Evolutionary conservation across 2,113 vertebrate genomes (phyloP).

Genomic region (Willisornis vidua): DNA sequence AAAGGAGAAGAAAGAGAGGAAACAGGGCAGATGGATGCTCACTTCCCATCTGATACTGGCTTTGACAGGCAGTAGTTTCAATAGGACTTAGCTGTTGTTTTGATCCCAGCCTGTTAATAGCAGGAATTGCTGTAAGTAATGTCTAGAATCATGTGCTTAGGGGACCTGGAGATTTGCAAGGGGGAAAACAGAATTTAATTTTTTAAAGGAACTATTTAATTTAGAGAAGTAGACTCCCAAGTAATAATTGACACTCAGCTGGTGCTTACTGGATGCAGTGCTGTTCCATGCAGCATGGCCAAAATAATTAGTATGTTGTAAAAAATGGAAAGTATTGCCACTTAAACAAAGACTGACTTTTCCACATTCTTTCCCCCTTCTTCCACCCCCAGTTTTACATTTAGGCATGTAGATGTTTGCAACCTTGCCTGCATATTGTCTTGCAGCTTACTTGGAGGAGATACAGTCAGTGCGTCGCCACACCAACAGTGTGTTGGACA

Average conservation of each 20-base stretch:
- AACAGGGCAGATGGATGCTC: slow-evolving; percentile 58
- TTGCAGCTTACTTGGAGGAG: slow-evolving; percentile 91
- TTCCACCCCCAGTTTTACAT: not conserved
- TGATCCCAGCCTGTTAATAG: slow-evolving; percentile 71
- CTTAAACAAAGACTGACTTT: slow-evolving; percentile 1
- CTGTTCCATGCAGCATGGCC: slow-evolving; percentile 32
- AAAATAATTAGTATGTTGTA: slow-evolving; percentile 65
- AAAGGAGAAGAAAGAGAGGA: not conserved
- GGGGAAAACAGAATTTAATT: slow-evolving; percentile 67
- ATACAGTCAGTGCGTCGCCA: slow-evolving; percentile 93
- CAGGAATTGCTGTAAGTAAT: slow-evolving; percentile 73
- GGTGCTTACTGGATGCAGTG: slow-evolving; percentile 61
- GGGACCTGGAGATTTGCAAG: slow-evolving; percentile 75
- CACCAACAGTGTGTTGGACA: slow-evolving; percentile 92
- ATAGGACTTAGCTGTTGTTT: slow-evolving; percentile 59
- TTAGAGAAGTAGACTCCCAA: slow-evolving; percentile 68
- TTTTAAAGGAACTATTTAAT: slow-evolving; percentile 72
- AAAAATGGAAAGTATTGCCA: slow-evolving; percentile 43
- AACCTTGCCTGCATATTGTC: not conserved
- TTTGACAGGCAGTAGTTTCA: slow-evolving; percentile 66
- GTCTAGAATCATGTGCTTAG: slow-evolving; percentile 77
- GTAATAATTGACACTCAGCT: slow-evolving; percentile 74
- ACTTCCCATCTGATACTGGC: slow-evolving; percentile 48
- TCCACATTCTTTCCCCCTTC: not conserved
- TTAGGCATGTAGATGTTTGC: not conserved